Base-by-base conservation (phyloP, 1,140 invertebrate genomes). In the Drusus annulatus region DNA sequence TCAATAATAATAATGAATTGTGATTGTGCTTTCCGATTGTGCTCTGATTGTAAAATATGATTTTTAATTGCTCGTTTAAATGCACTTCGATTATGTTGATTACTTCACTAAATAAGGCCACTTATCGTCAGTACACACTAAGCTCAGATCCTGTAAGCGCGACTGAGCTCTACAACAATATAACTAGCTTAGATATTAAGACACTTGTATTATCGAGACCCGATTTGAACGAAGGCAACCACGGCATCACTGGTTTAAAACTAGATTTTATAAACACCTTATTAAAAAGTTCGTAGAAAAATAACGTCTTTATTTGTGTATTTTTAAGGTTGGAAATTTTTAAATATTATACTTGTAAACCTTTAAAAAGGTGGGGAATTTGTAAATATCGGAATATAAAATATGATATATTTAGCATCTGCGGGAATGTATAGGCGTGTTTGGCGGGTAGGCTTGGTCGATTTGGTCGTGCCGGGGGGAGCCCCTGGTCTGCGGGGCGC, bases 211-310 rank as follows among this genome's bases (percentile, higher is more conserved):
- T 71, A 19, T 45, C 17, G 19, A 71, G 23, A 50, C 19, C 23
- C 23, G 56, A 60, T 60, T n/a, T 60, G 23, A 17, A 36, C 62
- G 62, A 50, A 71, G 68, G 68, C 68, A 71, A 71, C 10, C 45
- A 71, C 31, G 28, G 68, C 28, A 71, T 71, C 36, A 45, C 36
- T 45, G 36, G 36, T 45, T 45, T 13, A 45, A 45, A 45, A 45
- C 36, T 45, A 19, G 19, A 65, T 65, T 36, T 25, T 65, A n/a
- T n/a, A n/a, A 25, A 31, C n/a, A 65, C 19, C 15, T 51, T 13
- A 45, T 50, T 74, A 74, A 74, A 74, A 52, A 56, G 50, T 74
- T 56, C 52, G 69, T 74, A 74, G 8, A 74, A 74, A 74, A 74
- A 74, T 74, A 74, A 28, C 21, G 69, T 54, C 23, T 74, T n/a